A percentile compares a stretch with the other conserved stretches of the same genome.
These are phyloP conservation scores for Drosophila sordidula DNA, from an alignment of 2,888 invertebrate genomes.

Conservation along the genomic window DNA sequence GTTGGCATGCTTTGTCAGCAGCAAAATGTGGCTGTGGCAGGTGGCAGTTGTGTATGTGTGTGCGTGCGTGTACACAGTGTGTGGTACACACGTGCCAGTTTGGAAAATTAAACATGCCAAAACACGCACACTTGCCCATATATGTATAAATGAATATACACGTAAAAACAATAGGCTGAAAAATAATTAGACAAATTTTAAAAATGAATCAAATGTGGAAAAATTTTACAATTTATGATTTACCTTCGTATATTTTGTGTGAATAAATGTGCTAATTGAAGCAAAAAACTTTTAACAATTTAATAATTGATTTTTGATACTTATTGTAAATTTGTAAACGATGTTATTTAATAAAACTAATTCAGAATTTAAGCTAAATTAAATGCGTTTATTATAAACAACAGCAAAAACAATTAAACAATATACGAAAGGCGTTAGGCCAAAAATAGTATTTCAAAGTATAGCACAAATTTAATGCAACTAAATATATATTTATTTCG, in stretches of 20 bases:
- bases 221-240: not conserved
- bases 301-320: not conserved
- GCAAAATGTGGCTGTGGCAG: slow-evolving; percentile 11
- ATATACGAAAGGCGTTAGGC: too few relatives aligned
- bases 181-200: slow-evolving; percentile 1
- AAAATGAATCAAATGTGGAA: not conserved
- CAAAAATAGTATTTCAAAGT: too few relatives aligned
- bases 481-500: too few relatives aligned
- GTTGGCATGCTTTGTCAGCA: slow-evolving; percentile 48
- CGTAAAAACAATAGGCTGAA: not conserved
- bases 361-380: too few relatives aligned
- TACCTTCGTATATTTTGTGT: not conserved
- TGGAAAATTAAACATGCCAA: slow-evolving; percentile 6
- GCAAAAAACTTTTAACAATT: not conserved
- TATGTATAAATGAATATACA: too few relatives aligned
- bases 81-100: slow-evolving; percentile 18
- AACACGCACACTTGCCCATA: not conserved
- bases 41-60: not conserved
- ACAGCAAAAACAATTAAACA: too few relatives aligned
- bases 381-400: not conserved
- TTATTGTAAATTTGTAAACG: not conserved
- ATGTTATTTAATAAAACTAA: too few relatives aligned
- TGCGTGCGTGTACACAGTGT: slow-evolving; percentile 20
- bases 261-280: not conserved
- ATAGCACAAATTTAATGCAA: too few relatives aligned